Conservation (phyloP, 35 echinoderm and acorn worm genomes). For the Ptychodera flava region DNA sequence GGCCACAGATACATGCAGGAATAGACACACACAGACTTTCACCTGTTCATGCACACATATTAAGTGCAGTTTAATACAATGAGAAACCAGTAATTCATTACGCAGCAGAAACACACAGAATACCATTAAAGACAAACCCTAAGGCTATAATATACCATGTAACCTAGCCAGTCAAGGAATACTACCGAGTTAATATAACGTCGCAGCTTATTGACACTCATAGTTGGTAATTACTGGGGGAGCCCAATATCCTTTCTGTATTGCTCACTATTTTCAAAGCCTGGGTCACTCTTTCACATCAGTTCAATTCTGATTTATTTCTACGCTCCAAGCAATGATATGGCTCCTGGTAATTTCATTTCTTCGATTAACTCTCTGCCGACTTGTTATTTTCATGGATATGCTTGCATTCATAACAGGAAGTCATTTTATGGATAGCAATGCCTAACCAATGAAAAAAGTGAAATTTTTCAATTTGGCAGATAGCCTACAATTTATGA, state of each 20-base stretch:
- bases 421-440: neutral
- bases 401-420: neutral
- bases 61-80: neutral
- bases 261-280: neutral
- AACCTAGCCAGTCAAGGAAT: neutral
- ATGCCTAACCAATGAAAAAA: neutral
- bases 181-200: neutral
- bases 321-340: neutral
- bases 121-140: neutral
- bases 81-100: neutral
- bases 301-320: neutral
- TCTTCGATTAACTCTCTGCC: neutral
- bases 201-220: neutral
- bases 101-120: neutral
- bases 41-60: neutral
- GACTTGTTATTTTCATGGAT: neutral
- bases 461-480: neutral
- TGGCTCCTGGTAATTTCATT: neutral
- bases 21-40: neutral
- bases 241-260: neutral
- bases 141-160: neutral
- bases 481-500: neutral
- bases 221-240: neutral
- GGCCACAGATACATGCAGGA: no score
- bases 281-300: neutral